Base-by-base conservation (phyloP, 2,113 vertebrate species). In the Mustelus asterias region DNA sequence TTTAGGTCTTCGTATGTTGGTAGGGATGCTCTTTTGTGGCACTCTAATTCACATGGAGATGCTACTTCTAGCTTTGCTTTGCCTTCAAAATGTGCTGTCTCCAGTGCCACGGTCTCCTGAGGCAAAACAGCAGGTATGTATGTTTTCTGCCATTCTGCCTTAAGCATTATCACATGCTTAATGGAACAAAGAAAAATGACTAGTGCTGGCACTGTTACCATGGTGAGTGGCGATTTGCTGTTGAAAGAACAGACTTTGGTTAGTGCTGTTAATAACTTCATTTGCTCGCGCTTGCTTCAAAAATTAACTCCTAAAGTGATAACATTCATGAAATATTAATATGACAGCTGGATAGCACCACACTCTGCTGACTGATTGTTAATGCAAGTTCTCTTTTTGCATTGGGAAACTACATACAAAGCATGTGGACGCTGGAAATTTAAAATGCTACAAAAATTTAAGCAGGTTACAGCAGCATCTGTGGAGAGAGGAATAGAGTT, bases 41-140 rank as follows among this genome's bases (percentile, higher is more conserved):
- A 99, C 7, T 98, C 98, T 0, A 98, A 98, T 65, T 98, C 98
- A 95, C 99, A 99, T 0, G 97, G 96, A 3, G 98, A 99, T 3
- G 97, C 97, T 96, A 99, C 98, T 65, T 99, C 98, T 96, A 99
- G 96, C 48, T 97, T 98, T 96, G 98, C 98, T 78, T 97, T 96
- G 10, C 98, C 97, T 78, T 98, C 97, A 96, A 99, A 99, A 70
- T 98, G 97, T 0, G 99, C 98, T 58, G 98, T 97, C 2, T 98
- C 98, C 48, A 98, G 97, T 65, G 96, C 96, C 95, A 98, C 97
- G 0, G 98, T 99, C 95, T 97, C 97, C 96, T 98, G 98, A 0
- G 99, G 98, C 96, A 99, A 97, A 96, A 99, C 97, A 29, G 99
- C 98, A 0, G 99, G 99, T 96, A 99, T 97, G 80, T 97, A 98